Evolutionary conservation across 2,113 vertebrate genomes (phyloP).

Genomic region (Oncorhynchus keta): DNA sequence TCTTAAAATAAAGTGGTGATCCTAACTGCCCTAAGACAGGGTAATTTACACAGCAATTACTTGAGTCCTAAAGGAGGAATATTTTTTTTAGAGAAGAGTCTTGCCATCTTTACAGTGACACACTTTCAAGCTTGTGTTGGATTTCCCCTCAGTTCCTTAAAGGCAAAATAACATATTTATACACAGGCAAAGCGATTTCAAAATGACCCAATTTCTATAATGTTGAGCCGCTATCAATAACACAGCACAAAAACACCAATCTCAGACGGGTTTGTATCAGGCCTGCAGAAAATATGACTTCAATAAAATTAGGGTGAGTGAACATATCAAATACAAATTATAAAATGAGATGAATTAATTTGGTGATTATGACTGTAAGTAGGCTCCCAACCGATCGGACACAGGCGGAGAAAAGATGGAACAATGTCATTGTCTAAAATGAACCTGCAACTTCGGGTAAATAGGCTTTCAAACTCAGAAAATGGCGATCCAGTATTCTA

Average conservation of each 20-base stretch:
- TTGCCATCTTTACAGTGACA: neutral
- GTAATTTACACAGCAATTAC: too few relatives aligned
- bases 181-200: neutral
- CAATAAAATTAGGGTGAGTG: neutral
- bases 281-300: neutral
- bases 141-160: neutral
- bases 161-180: neutral
- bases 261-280: neutral
- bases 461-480: neutral
- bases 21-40: too few relatives aligned
- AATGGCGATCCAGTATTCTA: neutral
- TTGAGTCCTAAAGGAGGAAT: too few relatives aligned
- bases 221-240: neutral
- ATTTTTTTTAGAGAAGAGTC: neutral
- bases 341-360: constrained; percentile 9
- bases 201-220: neutral
- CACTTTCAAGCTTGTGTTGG: neutral
- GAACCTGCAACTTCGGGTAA: neutral
- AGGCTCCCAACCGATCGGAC: constrained; percentile 1
- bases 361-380: constrained; percentile 23
- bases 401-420: constrained; percentile 5
- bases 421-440: neutral
- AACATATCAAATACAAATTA: constrained; percentile 15
- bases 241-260: neutral
- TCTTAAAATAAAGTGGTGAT: too few relatives aligned